A percentile compares a stretch with the other conserved stretches of the same genome.
These are phyloP conservation scores for Tenthredo mesomela DNA, from an alignment of 2,888 invertebrate species.

Conservation along the genomic window DNA sequence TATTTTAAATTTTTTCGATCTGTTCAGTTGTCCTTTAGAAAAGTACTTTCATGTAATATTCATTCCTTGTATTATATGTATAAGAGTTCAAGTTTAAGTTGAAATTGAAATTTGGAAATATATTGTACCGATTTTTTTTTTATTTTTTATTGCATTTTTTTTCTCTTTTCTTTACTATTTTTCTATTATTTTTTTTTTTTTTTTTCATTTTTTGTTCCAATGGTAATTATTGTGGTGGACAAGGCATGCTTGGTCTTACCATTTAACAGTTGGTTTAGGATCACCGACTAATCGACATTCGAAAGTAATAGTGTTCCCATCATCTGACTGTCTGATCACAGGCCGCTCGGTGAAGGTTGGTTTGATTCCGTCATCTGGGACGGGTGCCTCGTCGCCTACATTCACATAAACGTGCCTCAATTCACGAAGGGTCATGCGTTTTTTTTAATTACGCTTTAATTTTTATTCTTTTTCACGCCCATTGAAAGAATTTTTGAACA, in stretches of 20 bases:
- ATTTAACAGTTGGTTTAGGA: constrained; percentile 95
- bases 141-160: background rate
- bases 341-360: constrained; percentile 99
- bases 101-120: background rate
- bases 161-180: background rate
- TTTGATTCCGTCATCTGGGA: constrained; percentile 95
- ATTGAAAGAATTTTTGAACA: background rate
- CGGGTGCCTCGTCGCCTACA: constrained; percentile 96
- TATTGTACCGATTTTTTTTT: background rate
- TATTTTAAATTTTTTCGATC: background rate
- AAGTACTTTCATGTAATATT: background rate
- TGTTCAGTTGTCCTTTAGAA: background rate
- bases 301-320: constrained; percentile 96
- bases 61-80: background rate
- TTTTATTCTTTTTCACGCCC: constrained; percentile 47
- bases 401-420: constrained; percentile 72
- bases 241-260: constrained; percentile 83
- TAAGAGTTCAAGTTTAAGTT: background rate
- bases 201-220: background rate
- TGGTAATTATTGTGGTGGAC: background rate
- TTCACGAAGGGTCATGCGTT: constrained; percentile 64
- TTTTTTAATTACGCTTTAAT: background rate
- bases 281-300: constrained; percentile 98
- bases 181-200: background rate
- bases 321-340: constrained; percentile 97